Percentiles rank a stretch among this genome's conserved stretches.
Evolutionary conservation across 30 jellyfish, hydroid and myxozoan genomes (phyloP).

Genomic region (Pseudorhiza aurosa): DNA sequence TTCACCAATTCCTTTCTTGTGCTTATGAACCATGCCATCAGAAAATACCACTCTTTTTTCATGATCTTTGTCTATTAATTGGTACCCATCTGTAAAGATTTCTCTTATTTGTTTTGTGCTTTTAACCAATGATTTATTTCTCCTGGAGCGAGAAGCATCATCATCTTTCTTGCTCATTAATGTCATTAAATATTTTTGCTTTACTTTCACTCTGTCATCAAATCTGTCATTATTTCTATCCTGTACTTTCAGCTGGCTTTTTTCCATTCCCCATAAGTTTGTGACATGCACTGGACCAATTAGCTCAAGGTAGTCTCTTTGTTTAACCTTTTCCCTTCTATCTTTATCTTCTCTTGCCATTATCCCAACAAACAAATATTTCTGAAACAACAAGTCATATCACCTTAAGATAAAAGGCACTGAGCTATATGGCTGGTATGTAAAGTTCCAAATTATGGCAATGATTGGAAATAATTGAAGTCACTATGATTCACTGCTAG

Average conservation of each 20-base stretch:
- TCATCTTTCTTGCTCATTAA: conserved; percentile 9
- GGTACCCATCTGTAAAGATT: conserved; percentile 12
- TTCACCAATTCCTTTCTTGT: not conserved
- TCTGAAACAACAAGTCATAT: no score
- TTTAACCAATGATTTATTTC: conserved; percentile 4
- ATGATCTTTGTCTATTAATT: not conserved
- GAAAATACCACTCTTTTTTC: conserved; percentile 12
- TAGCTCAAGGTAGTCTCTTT: conserved; percentile 47
- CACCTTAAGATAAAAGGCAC: no score
- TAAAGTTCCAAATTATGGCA: no score
- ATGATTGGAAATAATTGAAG: no score
- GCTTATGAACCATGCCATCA: not conserved
- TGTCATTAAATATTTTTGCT: conserved; percentile 30
- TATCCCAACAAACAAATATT: not conserved
- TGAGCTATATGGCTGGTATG: no score
- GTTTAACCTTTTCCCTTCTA: conserved; percentile 49
- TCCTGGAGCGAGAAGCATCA: not conserved
- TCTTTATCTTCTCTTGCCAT: conserved; percentile 20
- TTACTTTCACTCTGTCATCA: conserved; percentile 6
- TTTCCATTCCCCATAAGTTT: conserved; percentile 13
- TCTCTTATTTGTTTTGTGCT: conserved; percentile 30
- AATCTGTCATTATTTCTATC: not conserved
- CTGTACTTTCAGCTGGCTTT: not conserved
- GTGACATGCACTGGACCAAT: conserved; percentile 30
- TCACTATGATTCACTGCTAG: no score